These are phyloP conservation scores for Chrysemys picta DNA, from an alignment of 2,113 vertebrate genomes.

Conservation along the genomic window DNA sequence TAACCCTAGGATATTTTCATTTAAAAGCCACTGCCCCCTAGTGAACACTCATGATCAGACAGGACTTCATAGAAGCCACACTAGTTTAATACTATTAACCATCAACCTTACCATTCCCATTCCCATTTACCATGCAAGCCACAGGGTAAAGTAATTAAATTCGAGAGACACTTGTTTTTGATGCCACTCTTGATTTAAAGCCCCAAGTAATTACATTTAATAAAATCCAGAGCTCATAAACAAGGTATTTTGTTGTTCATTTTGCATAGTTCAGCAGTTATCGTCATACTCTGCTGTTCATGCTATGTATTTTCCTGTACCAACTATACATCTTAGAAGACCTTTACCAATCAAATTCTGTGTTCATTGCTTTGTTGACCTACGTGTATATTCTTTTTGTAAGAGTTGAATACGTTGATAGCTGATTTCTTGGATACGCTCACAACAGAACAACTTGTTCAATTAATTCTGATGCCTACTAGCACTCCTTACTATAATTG, in stretches of 20 bases:
- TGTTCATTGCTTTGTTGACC: background rate
- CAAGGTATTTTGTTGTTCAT: background rate
- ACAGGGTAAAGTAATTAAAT: background rate
- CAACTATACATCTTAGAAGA: background rate
- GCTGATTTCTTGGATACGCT: background rate
- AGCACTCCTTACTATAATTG: background rate
- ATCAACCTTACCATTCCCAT: background rate
- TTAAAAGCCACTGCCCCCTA: background rate
- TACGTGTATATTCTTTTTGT: slow-evolving; percentile 4
- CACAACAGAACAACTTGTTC: background rate
- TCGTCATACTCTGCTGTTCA: background rate
- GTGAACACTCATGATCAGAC: background rate
- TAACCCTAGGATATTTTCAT: background rate
- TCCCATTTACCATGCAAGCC: background rate
- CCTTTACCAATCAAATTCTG: background rate
- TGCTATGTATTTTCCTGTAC: background rate
- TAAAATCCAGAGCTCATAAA: background rate
- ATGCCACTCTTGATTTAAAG: background rate
- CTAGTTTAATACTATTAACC: background rate
- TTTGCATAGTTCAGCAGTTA: background rate
- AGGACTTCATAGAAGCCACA: background rate
- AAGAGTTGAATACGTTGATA: background rate
- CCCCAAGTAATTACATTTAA: background rate
- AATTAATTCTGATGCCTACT: background rate
- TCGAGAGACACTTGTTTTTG: background rate